A percentile compares a stretch with the other conserved stretches of the same genome.
Evolutionary conservation across 2,888 invertebrate genomes (phyloP).

Genomic region (Andrena bicolor): DNA sequence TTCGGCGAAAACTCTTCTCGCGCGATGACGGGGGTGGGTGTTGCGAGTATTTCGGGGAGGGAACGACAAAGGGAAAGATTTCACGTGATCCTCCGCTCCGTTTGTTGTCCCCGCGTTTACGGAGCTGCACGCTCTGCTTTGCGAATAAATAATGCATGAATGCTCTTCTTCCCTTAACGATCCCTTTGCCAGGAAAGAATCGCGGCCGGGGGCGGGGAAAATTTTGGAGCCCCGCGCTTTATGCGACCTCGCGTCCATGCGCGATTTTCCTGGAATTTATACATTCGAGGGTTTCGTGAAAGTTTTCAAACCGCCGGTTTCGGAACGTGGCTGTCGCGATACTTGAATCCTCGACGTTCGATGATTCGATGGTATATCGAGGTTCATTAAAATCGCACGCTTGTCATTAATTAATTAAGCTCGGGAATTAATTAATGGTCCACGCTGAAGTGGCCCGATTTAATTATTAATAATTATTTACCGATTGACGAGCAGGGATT

Average conservation of each 20-base stretch:
- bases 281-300: no score
- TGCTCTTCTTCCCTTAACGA: neutral
- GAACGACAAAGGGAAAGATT: constrained; percentile 32
- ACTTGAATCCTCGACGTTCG: neutral
- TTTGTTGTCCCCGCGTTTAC: constrained; percentile 16
- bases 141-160: constrained; percentile 52
- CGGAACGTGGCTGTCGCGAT: neutral
- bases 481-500: neutral
- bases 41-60: neutral
- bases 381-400: neutral
- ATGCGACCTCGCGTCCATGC: neutral
- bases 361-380: neutral
- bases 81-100: constrained; percentile 24
- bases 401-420: constrained; percentile 3
- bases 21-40: neutral
- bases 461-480: constrained; percentile 14
- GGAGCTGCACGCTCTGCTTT: neutral
- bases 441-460: neutral
- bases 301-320: neutral
- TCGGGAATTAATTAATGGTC: constrained; percentile 7
- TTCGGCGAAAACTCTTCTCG: neutral
- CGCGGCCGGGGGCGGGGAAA: neutral
- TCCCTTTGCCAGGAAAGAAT: constrained; percentile 13
- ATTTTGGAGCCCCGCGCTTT: neutral
- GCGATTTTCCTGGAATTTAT: neutral